Percentiles rank a stretch among this genome's conserved stretches.
phyloP scores from a whole-genome alignment of 2,797 vertebrate species.

The Sorex maritimensis region DNA sequence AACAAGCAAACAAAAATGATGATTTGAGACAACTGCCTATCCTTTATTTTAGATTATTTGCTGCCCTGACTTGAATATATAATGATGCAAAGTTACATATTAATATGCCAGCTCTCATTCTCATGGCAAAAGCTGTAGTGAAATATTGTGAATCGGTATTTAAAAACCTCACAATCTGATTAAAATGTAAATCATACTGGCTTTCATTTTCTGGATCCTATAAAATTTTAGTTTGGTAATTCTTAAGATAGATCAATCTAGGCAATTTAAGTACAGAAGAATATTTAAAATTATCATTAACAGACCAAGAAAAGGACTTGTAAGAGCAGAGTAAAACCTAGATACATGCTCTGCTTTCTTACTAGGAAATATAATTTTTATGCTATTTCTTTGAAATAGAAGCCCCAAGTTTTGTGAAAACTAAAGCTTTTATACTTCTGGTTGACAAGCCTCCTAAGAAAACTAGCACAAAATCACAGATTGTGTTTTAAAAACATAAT shows the following conservation, averaged over 20 bases:
- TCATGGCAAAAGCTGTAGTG: not conserved
- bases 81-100: not conserved
- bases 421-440: not conserved
- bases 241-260: conserved; percentile 17
- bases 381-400: not conserved
- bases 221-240: conserved; percentile 30
- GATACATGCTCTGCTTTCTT: not conserved
- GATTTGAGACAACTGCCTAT: not conserved
- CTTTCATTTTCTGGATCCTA: conserved; percentile 49
- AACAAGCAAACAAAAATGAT: conserved; percentile 32
- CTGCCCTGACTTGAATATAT: not conserved
- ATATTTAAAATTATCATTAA: conserved; percentile 20
- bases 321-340: not conserved
- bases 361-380: not conserved
- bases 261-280: not conserved
- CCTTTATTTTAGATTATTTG: conserved; percentile 11
- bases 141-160: conserved; percentile 42
- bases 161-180: not conserved
- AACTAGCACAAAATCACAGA: conserved; percentile 8
- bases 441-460: not conserved
- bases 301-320: not conserved
- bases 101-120: not conserved
- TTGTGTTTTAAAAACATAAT: not conserved
- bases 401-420: not conserved
- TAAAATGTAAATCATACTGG: conserved; percentile 1